Evolutionary conservation across 2,888 invertebrate genomes (phyloP), one percentile per base, ranked within the genome.

Genomic region (Copidosoma aretas): DNA sequence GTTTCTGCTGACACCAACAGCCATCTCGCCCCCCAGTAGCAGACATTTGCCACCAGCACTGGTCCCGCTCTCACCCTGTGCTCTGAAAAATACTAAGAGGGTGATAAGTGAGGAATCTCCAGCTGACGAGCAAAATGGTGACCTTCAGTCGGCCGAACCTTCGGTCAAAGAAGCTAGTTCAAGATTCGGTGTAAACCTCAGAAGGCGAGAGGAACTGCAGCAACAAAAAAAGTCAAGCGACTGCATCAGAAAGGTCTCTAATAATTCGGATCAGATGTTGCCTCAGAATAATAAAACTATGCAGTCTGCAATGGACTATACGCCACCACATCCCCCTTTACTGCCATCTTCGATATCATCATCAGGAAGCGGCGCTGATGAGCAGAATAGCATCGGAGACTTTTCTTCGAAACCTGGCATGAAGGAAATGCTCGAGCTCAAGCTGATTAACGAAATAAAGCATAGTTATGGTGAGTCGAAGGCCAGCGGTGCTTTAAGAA

Each of bases 341-440:
- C 82, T 82, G 8, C 75, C 59, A 22, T 59, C 63, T 61, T 61
- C 68, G 57, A 57, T 15, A 25, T 4, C 21, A 39, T 10, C 24
- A 43, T 14, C 24, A 3, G 39, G 46, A n/a, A 49, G 51, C 10
- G 8, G 22, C 8, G n/a, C n/a, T 57, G 32, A 21, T 19, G 1
- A 8, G 52, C 10, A 52, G 22, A 75, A 73, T 73, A 64, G 67
- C 60, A 41, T 65, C 49, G 80, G 81, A 67, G 77, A 79, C n/a
- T 79, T 81, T 56, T 87, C 85, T 71, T 79, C 80, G 0, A 85
- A 86, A 70, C 85, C 87, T 10, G 88, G 89, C 41, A 90, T 91
- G 87, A 94, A 94, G 78, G 94, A 94, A 81, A 93, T 93, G 89
- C 86, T 92, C 60, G 93, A 93, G 79, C 84, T 92, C 60, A 92